Evolutionary conservation across 2,888 invertebrate genomes (phyloP), one percentile per base, ranked within the genome.

Genomic region (Alsophila aescularia): DNA sequence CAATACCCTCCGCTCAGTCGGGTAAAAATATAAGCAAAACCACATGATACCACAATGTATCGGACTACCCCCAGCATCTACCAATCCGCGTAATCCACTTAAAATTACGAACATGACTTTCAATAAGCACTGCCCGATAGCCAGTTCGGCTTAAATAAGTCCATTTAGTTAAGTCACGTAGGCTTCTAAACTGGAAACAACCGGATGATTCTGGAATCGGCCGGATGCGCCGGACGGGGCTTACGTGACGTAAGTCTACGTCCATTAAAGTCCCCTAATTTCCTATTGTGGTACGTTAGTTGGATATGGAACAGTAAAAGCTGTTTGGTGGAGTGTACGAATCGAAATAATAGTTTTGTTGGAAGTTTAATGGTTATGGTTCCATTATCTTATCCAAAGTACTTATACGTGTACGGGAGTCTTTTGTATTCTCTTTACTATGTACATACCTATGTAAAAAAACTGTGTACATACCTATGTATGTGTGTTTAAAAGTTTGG

Each of bases 91-190:
- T 49, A 49, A 54, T 49, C 49, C 29, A 39, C 39, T 54, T 54
- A 54, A 56, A 56, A 51, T 51, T 36, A 41, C 41, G 40, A 51
- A 51, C 55, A 56, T 50, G 44, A 40, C 45, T 56, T 50, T 47
- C 55, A 56, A 56, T 56, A 56, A 51, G 50, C 35, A 39, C 12
- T 42, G 6, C 40, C 41, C 36, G 24, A 44, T 53, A 48, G 32
- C 43, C 43, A 37, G 50, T 24, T 31, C 29, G 35, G 54, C 62
- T 62, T 60, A 60, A 62, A 56, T 64, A 56, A 66, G 66, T 70
- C 67, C 65, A 71, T 74, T 75, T 69, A 59, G 64, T 68, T 68
- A 72, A 75, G 74, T 73, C 75, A 75, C 72, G 72, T 73, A 75
- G 71, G 69, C 75, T 70, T 77, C 73, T 72, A 66, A 68, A 68